Evolutionary conservation across 2,113 vertebrate species (phyloP).

Genomic region (Lethenteron reissneri): DNA sequence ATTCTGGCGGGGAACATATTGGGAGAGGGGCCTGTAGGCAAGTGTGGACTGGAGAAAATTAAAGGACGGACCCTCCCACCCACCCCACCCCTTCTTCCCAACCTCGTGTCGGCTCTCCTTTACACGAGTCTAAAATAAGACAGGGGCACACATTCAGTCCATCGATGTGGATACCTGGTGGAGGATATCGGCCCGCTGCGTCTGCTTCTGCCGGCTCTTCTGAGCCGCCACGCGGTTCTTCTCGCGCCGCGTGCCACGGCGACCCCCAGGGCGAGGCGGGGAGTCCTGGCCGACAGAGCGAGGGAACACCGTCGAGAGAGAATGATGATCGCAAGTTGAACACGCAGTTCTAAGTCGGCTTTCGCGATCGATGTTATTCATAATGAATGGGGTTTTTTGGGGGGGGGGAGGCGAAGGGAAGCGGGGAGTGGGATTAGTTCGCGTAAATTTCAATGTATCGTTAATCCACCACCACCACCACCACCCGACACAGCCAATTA

Average conservation of each 20-base stretch:
- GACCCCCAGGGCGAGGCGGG: neutral
- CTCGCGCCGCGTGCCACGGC: slow-evolving; percentile 53
- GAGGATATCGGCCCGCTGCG: slow-evolving; percentile 74
- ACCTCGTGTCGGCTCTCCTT: neutral
- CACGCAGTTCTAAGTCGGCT: no score
- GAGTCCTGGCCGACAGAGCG: no score
- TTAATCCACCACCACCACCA: no score
- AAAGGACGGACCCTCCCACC: neutral
- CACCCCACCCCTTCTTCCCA: neutral
- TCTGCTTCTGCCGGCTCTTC: slow-evolving; percentile 88
- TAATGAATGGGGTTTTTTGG: no score
- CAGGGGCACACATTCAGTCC: neutral
- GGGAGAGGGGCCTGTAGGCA: neutral
- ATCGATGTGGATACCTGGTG: slow-evolving; percentile 46
- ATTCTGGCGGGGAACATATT: neutral
- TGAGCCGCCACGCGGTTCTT: slow-evolving; percentile 93
- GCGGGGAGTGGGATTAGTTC: no score
- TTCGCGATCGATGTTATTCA: no score
- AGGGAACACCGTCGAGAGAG: no score
- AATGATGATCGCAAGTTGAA: no score
- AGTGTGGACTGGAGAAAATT: neutral
- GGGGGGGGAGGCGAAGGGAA: no score
- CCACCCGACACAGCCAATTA: no score
- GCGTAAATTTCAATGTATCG: no score
- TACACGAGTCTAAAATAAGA: neutral